phyloP scores from a whole-genome alignment of 2,888 invertebrate genomes.

The Drosophila cracens region DNA sequence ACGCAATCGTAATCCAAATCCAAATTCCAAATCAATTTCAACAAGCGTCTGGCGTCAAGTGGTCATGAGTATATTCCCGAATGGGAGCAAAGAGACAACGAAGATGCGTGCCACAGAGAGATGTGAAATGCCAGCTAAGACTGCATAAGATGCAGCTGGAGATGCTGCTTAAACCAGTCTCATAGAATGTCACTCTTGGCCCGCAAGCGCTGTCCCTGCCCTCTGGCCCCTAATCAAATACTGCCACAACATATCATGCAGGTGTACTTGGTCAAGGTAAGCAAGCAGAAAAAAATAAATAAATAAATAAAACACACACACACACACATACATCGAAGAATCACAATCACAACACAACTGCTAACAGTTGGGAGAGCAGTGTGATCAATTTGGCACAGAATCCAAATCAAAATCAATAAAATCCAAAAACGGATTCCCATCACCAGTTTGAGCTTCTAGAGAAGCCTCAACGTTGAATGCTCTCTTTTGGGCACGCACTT shows the following conservation, averaged over 20 bases:
- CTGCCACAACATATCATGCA: conserved; percentile 24
- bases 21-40: conserved; percentile 52
- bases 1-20: conserved; percentile 48
- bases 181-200: conserved; percentile 30
- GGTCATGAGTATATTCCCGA: conserved; percentile 17
- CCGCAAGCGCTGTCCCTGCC: not conserved
- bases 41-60: conserved; percentile 35
- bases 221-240: conserved; percentile 4
- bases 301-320: conserved; percentile 1
- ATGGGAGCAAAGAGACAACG: conserved; percentile 33
- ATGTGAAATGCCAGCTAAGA: conserved; percentile 14
- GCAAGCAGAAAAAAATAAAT: conserved; percentile 34
- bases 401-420: conserved; percentile 25
- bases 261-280: conserved; percentile 72
- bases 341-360: conserved; percentile 20
- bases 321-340: not conserved
- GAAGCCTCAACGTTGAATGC: conserved; percentile 34
- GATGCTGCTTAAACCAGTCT: conserved; percentile 33
- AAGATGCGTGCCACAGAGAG: conserved; percentile 20
- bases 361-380: conserved; percentile 21
- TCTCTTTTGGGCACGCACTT: conserved; percentile 47
- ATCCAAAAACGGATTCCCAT: conserved; percentile 22
- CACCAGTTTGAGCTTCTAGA: conserved; percentile 50
- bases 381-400: conserved; percentile 46
- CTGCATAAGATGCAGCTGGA: not conserved